Percentiles rank a stretch among this genome's conserved stretches.
Conservation (phyloP, 1,140 invertebrate genomes). For the Ceratina japonica region DNA sequence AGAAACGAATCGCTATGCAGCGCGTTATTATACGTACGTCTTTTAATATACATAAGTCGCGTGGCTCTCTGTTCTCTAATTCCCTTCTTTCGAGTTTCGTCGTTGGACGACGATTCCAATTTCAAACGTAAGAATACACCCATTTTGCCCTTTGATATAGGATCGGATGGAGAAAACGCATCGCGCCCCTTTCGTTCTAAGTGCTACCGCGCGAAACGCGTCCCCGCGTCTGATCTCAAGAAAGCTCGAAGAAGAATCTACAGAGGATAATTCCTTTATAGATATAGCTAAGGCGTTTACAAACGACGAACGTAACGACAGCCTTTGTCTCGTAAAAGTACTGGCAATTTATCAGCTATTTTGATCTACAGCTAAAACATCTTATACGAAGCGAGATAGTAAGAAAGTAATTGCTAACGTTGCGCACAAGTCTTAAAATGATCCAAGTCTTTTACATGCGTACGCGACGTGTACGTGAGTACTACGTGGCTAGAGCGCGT, state of each 20-base stretch:
- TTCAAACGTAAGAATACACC: slow-evolving; percentile 6
- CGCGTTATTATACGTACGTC: slow-evolving; percentile 39
- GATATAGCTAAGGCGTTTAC: slow-evolving; percentile 23
- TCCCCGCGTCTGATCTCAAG: slow-evolving; percentile 40
- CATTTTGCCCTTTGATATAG: not conserved
- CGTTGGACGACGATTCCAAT: not conserved
- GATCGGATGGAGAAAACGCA: not conserved
- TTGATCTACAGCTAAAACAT: slow-evolving; percentile 3
- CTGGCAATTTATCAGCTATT: not conserved
- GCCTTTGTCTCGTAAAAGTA: slow-evolving; percentile 40
- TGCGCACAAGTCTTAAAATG: slow-evolving; percentile 16
- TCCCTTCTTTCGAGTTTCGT: not conserved
- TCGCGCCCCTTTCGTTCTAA: slow-evolving; percentile 8
- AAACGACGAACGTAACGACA: slow-evolving; percentile 37
- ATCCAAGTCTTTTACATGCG: not conserved
- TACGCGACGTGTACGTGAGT: not conserved
- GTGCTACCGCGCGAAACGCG: not conserved
- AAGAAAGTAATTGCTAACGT: slow-evolving; percentile 21
- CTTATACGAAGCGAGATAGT: not conserved
- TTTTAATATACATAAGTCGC: slow-evolving; percentile 25
- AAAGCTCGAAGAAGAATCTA: slow-evolving; percentile 1
- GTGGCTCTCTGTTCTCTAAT: not conserved
- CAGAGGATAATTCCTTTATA: not conserved
- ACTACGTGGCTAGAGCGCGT: not conserved
- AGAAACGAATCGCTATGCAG: slow-evolving; percentile 58